Base-by-base conservation (phyloP, 2,113 vertebrate species). In the Ptilonorhynchus violaceus region DNA sequence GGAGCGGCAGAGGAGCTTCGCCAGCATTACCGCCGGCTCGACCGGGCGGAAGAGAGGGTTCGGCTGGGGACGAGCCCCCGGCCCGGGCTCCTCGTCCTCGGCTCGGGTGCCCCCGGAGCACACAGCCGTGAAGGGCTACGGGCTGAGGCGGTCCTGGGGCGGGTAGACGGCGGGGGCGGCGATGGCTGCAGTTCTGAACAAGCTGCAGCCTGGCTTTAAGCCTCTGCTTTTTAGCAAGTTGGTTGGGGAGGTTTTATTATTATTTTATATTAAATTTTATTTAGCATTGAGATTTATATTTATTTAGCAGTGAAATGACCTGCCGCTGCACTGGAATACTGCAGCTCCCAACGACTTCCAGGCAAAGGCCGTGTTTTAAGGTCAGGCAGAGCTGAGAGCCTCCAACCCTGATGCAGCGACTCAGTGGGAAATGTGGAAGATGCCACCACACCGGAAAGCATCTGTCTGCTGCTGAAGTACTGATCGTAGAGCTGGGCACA, bases 21-120 rank as follows among this genome's bases (percentile, higher is more conserved):
- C 39, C 1, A 30, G 1, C 18, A 9, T 25, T 4, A 52, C 49
- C 24, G 50, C 13, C 15, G 10, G 60, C 37, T 20, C 4, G 7
- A 16, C 28, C 13, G 7, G 59, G 22, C 4, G 15, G 15, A 3
- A 3, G 21, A 9, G 12, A 4, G 21, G 5, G 22, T 14, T 19
- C 28, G 15, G 30, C 24, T 15, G 47, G 6, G 11, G 13, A 4
- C 2, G 3, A 17, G 39, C 5, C 6, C 16, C 9, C 11, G 4
- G 21, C 10, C 17, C 13, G 8, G 35, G 27, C 6, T 67, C 18
- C 52, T 27, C 6, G 6, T 42, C 15, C 27, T 11, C 3, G 3
- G 16, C 53, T 28, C 13, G 50, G 53, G 46, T 44, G 46, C 6
- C 10, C 10, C 8, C 15, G 37, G 67, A 37, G 33, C 6, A 9